Conservation (phyloP, 2,888 invertebrate species). For the Hirtodrosophila cameraria region DNA sequence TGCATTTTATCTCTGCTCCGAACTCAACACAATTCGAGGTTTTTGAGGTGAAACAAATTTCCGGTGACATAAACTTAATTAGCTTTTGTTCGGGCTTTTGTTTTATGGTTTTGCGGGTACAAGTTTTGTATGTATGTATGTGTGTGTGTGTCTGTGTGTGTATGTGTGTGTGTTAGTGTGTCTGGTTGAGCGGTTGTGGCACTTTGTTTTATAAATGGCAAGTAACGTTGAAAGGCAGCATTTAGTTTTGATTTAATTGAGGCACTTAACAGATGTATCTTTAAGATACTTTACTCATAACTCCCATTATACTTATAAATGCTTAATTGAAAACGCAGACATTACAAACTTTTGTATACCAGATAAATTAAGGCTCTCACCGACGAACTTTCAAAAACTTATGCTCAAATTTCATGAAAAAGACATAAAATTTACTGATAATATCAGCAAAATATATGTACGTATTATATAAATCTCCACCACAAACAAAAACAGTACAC, state of each 20-base stretch:
- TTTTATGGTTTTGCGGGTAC: conserved; percentile 75
- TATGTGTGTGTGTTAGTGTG: conserved; percentile 19
- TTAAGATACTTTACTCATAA: conserved; percentile 41
- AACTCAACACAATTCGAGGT: conserved; percentile 77
- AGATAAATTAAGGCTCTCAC: conserved; percentile 26
- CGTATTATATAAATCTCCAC: conserved; percentile 38
- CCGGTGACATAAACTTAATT: conserved; percentile 85
- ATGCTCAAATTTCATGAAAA: conserved; percentile 28
- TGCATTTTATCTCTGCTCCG: conserved; percentile 70
- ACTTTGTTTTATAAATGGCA: conserved; percentile 60
- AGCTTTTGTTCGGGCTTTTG: conserved; percentile 83
- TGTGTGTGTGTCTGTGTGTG: conserved; percentile 19
- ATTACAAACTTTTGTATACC: conserved; percentile 30
- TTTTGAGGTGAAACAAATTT: conserved; percentile 84
- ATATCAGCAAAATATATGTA: conserved; percentile 46
- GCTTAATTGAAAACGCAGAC: conserved; percentile 51
- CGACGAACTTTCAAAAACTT: conserved; percentile 33
- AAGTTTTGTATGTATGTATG: conserved; percentile 38
- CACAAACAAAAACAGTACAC: conserved; percentile 46
- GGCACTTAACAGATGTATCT: conserved; percentile 73
- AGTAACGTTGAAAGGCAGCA: conserved; percentile 61
- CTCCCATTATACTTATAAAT: conserved; percentile 3
- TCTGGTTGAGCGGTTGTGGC: conserved; percentile 15
- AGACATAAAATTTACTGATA: conserved; percentile 53
- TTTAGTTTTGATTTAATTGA: conserved; percentile 79